These are phyloP conservation scores for Felis chaus DNA, from an alignment of 2,113 vertebrate genomes.

Conservation along the genomic window DNA sequence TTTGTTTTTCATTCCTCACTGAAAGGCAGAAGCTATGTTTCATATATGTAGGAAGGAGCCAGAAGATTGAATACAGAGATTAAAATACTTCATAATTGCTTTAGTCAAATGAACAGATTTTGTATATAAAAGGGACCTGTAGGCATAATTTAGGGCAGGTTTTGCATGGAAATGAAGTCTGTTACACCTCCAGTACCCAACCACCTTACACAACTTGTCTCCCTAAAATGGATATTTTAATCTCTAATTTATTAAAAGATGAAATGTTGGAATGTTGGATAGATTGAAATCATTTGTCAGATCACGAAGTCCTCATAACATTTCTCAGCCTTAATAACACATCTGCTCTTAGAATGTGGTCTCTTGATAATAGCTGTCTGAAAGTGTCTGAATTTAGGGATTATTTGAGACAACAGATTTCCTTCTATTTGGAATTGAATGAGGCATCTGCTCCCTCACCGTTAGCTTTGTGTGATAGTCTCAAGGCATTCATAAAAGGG, in stretches of 20 bases:
- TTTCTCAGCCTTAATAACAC: conserved; percentile 91
- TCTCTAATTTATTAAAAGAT: conserved; percentile 86
- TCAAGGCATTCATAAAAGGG: conserved; percentile 89
- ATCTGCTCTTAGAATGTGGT: conserved; percentile 92
- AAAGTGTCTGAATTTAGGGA: conserved; percentile 92
- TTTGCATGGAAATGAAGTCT: conserved; percentile 45
- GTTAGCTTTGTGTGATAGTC: conserved; percentile 87
- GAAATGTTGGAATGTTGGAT: conserved; percentile 87
- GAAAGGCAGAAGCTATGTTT: neutral
- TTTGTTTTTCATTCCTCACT: neutral
- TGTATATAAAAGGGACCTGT: neutral
- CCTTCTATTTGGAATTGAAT: conserved; percentile 90
- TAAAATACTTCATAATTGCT: conserved; percentile 49
- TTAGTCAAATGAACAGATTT: conserved; percentile 47
- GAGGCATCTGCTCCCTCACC: conserved; percentile 89
- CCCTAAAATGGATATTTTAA: conserved; percentile 75
- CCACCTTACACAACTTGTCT: conserved; percentile 30
- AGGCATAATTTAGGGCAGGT: neutral
- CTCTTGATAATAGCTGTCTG: conserved; percentile 91
- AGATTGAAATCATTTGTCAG: conserved; percentile 89
- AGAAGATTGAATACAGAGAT: neutral
- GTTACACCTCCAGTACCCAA: conserved; percentile 57
- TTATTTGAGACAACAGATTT: conserved; percentile 92
- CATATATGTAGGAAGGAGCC: neutral
- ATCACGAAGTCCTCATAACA: conserved; percentile 91